Conservation (phyloP, 2,113 vertebrate species). For the Corydoras maculifer region DNA sequence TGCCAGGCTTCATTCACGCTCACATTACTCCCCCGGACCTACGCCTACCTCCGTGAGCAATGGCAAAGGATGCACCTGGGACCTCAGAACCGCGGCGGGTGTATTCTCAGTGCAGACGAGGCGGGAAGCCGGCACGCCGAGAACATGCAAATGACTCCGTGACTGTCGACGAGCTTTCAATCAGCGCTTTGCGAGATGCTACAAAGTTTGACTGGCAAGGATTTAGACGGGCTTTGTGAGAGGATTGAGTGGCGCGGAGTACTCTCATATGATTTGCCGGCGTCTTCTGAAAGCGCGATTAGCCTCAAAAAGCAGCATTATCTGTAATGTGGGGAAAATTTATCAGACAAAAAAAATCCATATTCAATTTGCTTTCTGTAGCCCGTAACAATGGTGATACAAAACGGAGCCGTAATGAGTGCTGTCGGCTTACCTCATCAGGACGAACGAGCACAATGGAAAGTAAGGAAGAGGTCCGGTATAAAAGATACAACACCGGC, state of each 20-base stretch:
- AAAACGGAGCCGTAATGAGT: constrained; percentile 39
- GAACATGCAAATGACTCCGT: constrained; percentile 33
- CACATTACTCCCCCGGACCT: constrained; percentile 45
- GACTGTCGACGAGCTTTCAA: constrained; percentile 50
- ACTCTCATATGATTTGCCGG: constrained; percentile 60
- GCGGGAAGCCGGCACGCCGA: neutral
- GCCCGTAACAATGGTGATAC: constrained; percentile 22
- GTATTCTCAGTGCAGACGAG: neutral
- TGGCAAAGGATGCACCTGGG: neutral
- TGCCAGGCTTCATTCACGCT: constrained; percentile 60
- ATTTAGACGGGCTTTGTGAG: constrained; percentile 59
- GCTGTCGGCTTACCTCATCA: constrained; percentile 34
- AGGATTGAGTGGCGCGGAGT: constrained; percentile 58
- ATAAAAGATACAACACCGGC: constrained; percentile 31
- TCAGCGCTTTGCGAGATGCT: constrained; percentile 57
- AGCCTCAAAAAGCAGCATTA: constrained; percentile 61
- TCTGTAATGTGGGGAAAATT: constrained; percentile 58
- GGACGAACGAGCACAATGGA: constrained; percentile 25
- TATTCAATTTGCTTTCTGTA: constrained; percentile 39
- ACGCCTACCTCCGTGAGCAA: constrained; percentile 38
- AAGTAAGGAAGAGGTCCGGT: constrained; percentile 29
- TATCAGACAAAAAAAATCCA: constrained; percentile 43
- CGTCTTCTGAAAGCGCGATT: constrained; percentile 60
- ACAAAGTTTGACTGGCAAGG: constrained; percentile 61
- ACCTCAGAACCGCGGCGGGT: neutral